phyloP scores from a whole-genome alignment of 2,113 vertebrate species.

The Podarcis raffonei region DNA sequence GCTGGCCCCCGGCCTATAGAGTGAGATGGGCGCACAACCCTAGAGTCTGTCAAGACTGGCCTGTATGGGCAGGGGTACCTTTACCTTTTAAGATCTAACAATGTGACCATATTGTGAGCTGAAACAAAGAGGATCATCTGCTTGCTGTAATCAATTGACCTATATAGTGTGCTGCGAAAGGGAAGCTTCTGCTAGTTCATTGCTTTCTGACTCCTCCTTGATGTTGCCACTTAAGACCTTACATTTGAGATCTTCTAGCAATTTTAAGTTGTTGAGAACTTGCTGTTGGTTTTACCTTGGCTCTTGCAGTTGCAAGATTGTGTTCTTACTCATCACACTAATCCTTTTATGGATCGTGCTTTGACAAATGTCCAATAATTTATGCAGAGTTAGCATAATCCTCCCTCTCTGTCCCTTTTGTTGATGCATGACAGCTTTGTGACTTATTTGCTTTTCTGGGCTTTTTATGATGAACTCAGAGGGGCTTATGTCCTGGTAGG shows the following conservation, averaged over 20 bases:
- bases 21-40: too few relatives aligned
- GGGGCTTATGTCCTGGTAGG: too few relatives aligned
- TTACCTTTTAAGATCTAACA: too few relatives aligned
- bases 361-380: conserved; percentile 14
- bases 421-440: neutral
- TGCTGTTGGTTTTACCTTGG: neutral
- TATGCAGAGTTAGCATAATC: neutral
- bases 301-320: neutral
- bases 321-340: neutral
- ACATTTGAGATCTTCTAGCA: neutral
- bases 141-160: neutral
- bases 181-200: neutral
- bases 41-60: too few relatives aligned
- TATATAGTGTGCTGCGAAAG: neutral
- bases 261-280: neutral
- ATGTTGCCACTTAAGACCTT: neutral
- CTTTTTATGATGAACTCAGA: neutral
- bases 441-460: conserved; percentile 10
- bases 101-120: neutral
- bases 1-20: too few relatives aligned
- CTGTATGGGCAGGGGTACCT: too few relatives aligned
- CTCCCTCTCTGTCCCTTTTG: neutral
- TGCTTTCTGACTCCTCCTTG: neutral
- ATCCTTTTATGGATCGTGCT: neutral
- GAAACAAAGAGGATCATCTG: neutral